Evolutionary conservation across 2,113 vertebrate genomes (phyloP).

Genomic region (Ifrita kowaldi): DNA sequence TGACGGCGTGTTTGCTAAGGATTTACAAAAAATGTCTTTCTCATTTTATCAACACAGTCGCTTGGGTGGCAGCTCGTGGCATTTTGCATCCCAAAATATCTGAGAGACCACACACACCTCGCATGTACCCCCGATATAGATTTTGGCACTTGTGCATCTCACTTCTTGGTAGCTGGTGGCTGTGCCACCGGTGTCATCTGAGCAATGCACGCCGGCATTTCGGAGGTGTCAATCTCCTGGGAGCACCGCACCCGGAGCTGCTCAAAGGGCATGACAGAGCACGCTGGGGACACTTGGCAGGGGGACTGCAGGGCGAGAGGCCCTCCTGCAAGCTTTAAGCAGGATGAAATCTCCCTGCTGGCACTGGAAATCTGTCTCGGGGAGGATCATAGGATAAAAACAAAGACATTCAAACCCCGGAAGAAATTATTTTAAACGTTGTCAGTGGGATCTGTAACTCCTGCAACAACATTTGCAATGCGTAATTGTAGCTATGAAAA

Average conservation of each 20-base stretch:
- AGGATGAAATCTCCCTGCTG: not conserved
- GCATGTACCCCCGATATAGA: fast-evolving
- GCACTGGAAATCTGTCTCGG: not conserved
- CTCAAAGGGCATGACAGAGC: not conserved
- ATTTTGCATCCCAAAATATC: not conserved
- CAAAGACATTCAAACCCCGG: not conserved
- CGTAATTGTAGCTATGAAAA: not conserved
- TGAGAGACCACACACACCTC: constrained; percentile 20
- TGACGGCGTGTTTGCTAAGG: not conserved
- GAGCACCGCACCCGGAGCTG: not conserved
- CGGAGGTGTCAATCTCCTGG: not conserved
- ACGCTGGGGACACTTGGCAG: not conserved
- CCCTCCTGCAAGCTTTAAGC: not conserved
- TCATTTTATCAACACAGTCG: not conserved
- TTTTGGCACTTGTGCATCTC: not conserved
- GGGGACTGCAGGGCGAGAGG: not conserved
- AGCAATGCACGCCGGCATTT: not conserved
- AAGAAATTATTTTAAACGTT: not conserved
- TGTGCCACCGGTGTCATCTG: not conserved
- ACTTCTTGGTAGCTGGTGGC: not conserved
- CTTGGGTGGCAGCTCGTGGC: not conserved
- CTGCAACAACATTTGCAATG: not conserved
- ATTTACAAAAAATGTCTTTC: not conserved
- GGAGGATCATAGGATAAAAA: not conserved
- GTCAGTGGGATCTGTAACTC: not conserved